Percentiles rank a stretch among this genome's conserved stretches.
Evolutionary conservation across 2,797 vertebrate species (phyloP).

Genomic region (Cottoperca gobio): DNA sequence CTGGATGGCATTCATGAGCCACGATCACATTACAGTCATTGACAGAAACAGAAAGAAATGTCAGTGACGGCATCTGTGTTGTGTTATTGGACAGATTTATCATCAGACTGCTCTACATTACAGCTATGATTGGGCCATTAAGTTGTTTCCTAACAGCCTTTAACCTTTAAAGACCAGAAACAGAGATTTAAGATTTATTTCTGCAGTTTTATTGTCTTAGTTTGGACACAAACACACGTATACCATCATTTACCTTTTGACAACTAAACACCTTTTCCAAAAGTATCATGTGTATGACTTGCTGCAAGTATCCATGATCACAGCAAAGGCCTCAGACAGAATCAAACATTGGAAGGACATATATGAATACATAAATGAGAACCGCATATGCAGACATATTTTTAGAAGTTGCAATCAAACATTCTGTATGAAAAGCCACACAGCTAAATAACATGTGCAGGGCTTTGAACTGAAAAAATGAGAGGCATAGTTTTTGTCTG

Average conservation of each 20-base stretch:
- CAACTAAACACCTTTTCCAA: background rate
- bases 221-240: background rate
- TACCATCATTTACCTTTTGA: background rate
- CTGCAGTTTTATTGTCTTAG: background rate
- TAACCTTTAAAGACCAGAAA: background rate
- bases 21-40: background rate
- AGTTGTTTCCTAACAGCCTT: slow-evolving; percentile 11
- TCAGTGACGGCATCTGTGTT: background rate
- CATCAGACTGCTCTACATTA: background rate
- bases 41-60: background rate
- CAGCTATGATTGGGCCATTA: background rate
- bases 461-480: slow-evolving; percentile 8
- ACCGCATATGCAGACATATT: slow-evolving; percentile 9
- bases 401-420: slow-evolving; percentile 3
- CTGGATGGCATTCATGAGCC: background rate
- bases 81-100: slow-evolving; percentile 18
- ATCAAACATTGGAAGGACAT: background rate
- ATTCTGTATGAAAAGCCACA: background rate
- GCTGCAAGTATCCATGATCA: background rate
- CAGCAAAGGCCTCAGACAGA: background rate
- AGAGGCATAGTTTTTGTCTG: slow-evolving; percentile 20
- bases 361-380: background rate
- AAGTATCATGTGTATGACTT: background rate
- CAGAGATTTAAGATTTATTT: background rate
- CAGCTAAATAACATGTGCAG: slow-evolving; percentile 4